Evolutionary conservation across 2,113 vertebrate genomes (phyloP).

Genomic region (Holacanthus passer): DNA sequence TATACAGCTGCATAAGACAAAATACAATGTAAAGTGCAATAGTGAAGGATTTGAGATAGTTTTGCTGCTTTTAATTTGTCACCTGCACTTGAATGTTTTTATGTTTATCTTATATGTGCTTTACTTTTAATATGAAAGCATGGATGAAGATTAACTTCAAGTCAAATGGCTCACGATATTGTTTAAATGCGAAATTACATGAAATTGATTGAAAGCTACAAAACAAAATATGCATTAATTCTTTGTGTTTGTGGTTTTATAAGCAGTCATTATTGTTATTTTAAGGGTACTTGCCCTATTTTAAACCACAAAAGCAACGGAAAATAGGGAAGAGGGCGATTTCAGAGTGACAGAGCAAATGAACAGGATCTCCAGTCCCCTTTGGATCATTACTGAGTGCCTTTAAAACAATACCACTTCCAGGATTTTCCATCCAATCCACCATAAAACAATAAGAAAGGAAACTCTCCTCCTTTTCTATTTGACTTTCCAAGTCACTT

Average conservation of each 20-base stretch:
- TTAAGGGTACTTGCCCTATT: not conserved
- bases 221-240: not conserved
- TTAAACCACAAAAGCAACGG: not conserved
- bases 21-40: not conserved
- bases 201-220: not conserved
- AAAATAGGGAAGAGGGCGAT: not conserved
- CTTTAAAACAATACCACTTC: constrained; percentile 48
- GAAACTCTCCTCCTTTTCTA: constrained; percentile 60
- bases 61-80: too few relatives aligned
- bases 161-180: too few relatives aligned
- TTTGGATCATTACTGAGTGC: constrained; percentile 14
- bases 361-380: constrained; percentile 37
- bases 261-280: not conserved
- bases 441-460: constrained; percentile 69
- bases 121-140: not conserved
- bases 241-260: not conserved
- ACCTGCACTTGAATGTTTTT: too few relatives aligned
- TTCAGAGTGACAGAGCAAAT: constrained; percentile 20
- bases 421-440: constrained; percentile 50
- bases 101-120: not conserved
- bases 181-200: too few relatives aligned
- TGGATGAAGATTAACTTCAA: not conserved
- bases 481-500: constrained; percentile 62
- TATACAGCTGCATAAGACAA: not conserved
- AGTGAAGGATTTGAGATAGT: not conserved